These are phyloP conservation scores for Exephanes ischioxanthus DNA, from an alignment of 2,888 invertebrate genomes.

Conservation along the genomic window DNA sequence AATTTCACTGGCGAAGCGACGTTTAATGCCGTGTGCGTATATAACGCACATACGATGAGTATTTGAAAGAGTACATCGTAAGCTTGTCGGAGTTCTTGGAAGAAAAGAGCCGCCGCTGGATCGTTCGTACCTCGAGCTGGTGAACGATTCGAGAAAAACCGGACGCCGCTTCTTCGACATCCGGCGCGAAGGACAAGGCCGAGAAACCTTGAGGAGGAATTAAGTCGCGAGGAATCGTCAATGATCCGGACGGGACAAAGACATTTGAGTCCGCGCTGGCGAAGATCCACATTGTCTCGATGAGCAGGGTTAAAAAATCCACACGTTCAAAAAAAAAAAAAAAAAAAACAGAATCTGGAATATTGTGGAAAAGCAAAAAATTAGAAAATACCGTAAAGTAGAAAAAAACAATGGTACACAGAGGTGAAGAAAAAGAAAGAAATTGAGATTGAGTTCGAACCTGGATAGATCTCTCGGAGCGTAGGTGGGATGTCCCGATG, in stretches of 20 bases:
- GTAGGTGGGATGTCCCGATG: conserved; percentile 29
- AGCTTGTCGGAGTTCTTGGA: conserved; percentile 49
- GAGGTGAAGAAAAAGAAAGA: neutral
- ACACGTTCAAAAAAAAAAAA: neutral
- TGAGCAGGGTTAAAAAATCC: neutral
- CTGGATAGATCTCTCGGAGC: neutral
- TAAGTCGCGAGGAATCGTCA: conserved; percentile 15
- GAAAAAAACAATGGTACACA: neutral
- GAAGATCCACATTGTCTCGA: neutral
- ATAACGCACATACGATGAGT: neutral
- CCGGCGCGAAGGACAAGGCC: conserved; percentile 53
- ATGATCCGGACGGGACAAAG: conserved; percentile 1
- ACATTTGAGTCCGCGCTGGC: neutral
- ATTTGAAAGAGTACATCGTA: conserved; percentile 40
- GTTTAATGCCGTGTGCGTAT: conserved; percentile 14
- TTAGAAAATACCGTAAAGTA: neutral
- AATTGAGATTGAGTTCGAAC: conserved; percentile 5
- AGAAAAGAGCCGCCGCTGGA: conserved; percentile 53
- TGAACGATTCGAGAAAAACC: conserved; percentile 62
- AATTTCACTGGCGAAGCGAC: conserved; percentile 41
- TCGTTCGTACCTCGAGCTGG: conserved; percentile 21
- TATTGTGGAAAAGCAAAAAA: neutral
- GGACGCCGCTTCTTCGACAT: conserved; percentile 66
- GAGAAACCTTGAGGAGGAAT: neutral
- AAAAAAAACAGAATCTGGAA: neutral